Base-by-base conservation (phyloP, 2,113 vertebrate genomes). In the Myodes glareolus region DNA sequence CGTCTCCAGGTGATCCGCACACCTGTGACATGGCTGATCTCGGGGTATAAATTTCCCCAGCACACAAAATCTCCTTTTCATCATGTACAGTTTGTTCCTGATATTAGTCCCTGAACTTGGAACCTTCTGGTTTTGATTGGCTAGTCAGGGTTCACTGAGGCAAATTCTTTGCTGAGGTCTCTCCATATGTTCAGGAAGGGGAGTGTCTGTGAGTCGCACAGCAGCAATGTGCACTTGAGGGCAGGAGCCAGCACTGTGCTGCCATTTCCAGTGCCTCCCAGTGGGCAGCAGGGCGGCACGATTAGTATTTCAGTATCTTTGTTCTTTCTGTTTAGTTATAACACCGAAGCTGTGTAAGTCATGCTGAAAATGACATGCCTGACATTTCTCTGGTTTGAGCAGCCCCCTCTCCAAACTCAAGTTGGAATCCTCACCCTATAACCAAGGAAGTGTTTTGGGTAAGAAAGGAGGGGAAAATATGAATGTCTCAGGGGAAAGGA, bases 221-320 rank as follows among this genome's bases (percentile, higher is more conserved):
- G 96, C 84, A 3, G 88, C 9, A 45, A 39, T 47, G 87, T 95
- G 90, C 97, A 95, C 75, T 61, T 0, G 0, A 27, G 97, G 98
- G 98, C 97, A 70, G 88, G 5, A 90, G 98, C 93, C 97, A 96
- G 68, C 45, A 5, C 84, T 1, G 0, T 0, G 19, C 93, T 97
- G 96, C 98, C 98, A 97, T 98, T 98, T 98, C 3, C 97, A 58
- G 96, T 97, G 94, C 4, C 92, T 98, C 98, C 98, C 97, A 10
- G 0, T 0, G 98, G 98, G 95, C 42, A 95, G 13, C 96, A 29
- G 87, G 81, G 95, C 70, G 13, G 94, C 97, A 96, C 98, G 98
- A 99, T 99, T 98, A 98, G 98, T 98, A 97, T 95, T 98, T 98
- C 94, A 98, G 98, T 98, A 98, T 98, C 98, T 98, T 98, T 98